These are phyloP conservation scores for Morus bassanus DNA, from an alignment of 2,797 vertebrate species.

Conservation along the genomic window DNA sequence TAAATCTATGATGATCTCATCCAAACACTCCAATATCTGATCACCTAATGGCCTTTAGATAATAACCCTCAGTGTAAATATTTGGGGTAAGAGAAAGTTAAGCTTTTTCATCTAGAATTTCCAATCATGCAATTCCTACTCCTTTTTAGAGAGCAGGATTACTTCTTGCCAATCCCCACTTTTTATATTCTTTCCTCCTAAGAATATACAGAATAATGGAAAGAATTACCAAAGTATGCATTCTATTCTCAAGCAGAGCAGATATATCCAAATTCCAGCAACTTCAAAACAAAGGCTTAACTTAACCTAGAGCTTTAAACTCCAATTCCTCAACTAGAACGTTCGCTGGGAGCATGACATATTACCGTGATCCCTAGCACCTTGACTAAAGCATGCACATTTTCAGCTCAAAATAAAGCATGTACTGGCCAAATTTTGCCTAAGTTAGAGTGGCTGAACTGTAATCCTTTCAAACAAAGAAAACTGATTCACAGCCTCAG, in stretches of 20 bases:
- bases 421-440: background rate
- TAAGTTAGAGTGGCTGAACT: background rate
- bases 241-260: background rate
- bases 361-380: background rate
- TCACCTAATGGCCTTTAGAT: background rate
- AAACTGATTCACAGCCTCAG: background rate
- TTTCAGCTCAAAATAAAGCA: background rate
- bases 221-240: background rate
- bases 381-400: background rate
- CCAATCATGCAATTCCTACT: background rate
- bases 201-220: background rate
- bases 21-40: background rate
- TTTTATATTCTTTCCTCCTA: background rate
- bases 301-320: background rate
- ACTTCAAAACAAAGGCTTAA: background rate
- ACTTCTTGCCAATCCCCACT: background rate
- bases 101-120: background rate
- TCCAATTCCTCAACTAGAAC: background rate
- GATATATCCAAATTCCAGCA: background rate
- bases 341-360: accelerated
- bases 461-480: background rate
- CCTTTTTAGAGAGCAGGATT: background rate
- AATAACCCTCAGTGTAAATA: background rate
- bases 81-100: background rate
- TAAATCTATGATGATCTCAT: background rate